These are phyloP conservation scores for Rhorus exstirpatorius DNA, from an alignment of 2,888 invertebrate species.

Conservation along the genomic window DNA sequence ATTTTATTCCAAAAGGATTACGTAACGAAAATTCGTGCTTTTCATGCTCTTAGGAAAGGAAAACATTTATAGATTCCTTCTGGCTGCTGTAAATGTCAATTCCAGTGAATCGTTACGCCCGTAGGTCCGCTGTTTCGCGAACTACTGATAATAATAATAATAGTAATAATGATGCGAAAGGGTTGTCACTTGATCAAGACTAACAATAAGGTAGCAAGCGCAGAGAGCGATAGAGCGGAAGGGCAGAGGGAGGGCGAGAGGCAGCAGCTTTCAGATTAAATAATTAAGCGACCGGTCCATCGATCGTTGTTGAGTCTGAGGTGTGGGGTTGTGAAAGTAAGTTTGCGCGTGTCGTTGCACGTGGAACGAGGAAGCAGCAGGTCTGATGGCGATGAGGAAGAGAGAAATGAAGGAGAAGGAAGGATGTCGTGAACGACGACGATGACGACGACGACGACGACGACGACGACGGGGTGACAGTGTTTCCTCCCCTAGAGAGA, in stretches of 20 bases:
- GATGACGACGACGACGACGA: conserved; percentile 45
- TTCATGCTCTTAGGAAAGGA: background rate
- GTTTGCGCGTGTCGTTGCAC: conserved; percentile 67
- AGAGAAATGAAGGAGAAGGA: conserved; percentile 56
- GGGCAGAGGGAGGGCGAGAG: conserved; percentile 29
- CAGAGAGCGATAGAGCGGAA: conserved; percentile 7
- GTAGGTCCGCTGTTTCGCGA: background rate
- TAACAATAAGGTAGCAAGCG: conserved; percentile 50
- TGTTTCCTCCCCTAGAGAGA: conserved; percentile 55
- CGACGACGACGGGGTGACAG: conserved; percentile 64
- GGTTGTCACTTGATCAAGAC: conserved; percentile 52
- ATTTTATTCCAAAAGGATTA: background rate
- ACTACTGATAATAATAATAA: conserved; percentile 9
- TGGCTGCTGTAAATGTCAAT: background rate
- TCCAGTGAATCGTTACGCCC: background rate
- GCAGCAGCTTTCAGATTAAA: conserved; percentile 76
- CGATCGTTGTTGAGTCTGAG: conserved; percentile 69
- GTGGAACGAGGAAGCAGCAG: conserved; percentile 61
- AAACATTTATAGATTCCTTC: too few species aligned
- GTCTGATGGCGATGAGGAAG: conserved; percentile 58
- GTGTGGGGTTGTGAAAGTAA: conserved; percentile 20
- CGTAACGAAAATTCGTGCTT: background rate
- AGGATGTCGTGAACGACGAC: conserved; percentile 64
- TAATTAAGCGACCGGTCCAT: conserved; percentile 78
- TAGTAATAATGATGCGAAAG: too few species aligned